Percentiles rank a stretch among this genome's conserved stretches.
These are phyloP conservation scores for Macrotis lagotis DNA, from an alignment of 2,113 vertebrate species.

Conservation along the genomic window DNA sequence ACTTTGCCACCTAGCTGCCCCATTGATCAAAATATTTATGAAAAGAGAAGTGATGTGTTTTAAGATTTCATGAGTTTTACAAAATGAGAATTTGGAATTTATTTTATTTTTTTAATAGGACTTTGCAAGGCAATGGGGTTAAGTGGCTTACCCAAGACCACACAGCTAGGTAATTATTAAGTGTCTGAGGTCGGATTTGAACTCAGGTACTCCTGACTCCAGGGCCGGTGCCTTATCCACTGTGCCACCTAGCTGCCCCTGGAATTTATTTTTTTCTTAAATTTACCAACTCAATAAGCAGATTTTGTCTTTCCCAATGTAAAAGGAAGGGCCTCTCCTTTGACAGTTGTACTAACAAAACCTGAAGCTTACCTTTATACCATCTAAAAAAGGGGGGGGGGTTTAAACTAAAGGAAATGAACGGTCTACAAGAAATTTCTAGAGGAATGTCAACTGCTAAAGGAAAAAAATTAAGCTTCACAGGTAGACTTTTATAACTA, in stretches of 20 bases:
- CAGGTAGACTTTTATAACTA: not conserved
- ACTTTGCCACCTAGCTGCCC: too few species aligned
- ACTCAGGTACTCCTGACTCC: too few species aligned
- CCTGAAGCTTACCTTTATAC: not conserved
- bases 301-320: not conserved
- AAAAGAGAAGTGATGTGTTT: not conserved
- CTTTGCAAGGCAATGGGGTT: too few species aligned
- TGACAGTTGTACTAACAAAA: not conserved
- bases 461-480: not conserved
- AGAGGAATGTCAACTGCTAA: not conserved
- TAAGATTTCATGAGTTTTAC: not conserved
- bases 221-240: too few species aligned
- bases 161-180: too few species aligned
- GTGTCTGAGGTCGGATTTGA: too few species aligned
- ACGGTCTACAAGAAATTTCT: not conserved
- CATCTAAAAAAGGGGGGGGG: not conserved
- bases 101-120: too few species aligned
- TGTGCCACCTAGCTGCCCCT: too few species aligned
- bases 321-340: not conserved
- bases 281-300: not conserved
- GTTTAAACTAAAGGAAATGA: not conserved
- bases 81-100: not conserved
- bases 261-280: too few species aligned
- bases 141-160: too few species aligned
- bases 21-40: too few species aligned